Conservation (phyloP, 2,797 vertebrate species). For the Coranthus polyacanthus region DNA sequence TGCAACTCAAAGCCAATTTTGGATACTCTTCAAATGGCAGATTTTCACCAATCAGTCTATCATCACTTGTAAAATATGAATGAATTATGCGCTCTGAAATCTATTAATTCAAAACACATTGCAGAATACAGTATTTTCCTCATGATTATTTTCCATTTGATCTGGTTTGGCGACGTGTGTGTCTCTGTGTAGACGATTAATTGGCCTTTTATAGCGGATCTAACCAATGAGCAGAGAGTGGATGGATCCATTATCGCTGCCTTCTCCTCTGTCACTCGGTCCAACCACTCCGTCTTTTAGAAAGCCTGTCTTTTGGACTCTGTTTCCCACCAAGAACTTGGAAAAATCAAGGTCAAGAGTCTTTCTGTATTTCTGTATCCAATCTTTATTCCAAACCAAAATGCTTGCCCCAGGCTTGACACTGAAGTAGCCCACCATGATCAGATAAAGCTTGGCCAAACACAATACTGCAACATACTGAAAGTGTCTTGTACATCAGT, state of each 20-base stretch:
- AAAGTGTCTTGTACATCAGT: slow-evolving; percentile 15
- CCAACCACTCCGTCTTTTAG: slow-evolving; percentile 22
- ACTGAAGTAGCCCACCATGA: slow-evolving; percentile 17
- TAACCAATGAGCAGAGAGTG: slow-evolving; percentile 8
- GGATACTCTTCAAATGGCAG: slow-evolving; percentile 54
- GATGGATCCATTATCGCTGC: not conserved
- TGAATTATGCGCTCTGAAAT: slow-evolving; percentile 47
- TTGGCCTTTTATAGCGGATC: slow-evolving; percentile 14
- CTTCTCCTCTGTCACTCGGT: slow-evolving; percentile 31
- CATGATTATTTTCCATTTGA: slow-evolving; percentile 28
- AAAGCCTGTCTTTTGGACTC: slow-evolving; percentile 29
- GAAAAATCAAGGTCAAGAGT: slow-evolving; percentile 27
- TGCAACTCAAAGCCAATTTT: slow-evolving; percentile 41
- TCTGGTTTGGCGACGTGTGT: slow-evolving; percentile 9
- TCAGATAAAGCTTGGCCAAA: slow-evolving; percentile 29
- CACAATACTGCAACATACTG: slow-evolving; percentile 23
- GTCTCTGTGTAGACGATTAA: slow-evolving; percentile 10
- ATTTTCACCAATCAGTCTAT: slow-evolving; percentile 59
- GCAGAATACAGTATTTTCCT: slow-evolving; percentile 21
- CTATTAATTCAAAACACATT: slow-evolving; percentile 43
- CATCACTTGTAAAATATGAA: slow-evolving; percentile 53
- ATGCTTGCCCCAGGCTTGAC: slow-evolving; percentile 23
- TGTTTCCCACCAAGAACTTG: slow-evolving; percentile 9
- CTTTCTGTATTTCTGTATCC: slow-evolving; percentile 30
- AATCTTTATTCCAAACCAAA: slow-evolving; percentile 46